A percentile compares a stretch with the other conserved stretches of the same genome.
These are phyloP conservation scores for Drosophila kanapiae DNA, from an alignment of 1,140 invertebrate species.

Conservation along the genomic window DNA sequence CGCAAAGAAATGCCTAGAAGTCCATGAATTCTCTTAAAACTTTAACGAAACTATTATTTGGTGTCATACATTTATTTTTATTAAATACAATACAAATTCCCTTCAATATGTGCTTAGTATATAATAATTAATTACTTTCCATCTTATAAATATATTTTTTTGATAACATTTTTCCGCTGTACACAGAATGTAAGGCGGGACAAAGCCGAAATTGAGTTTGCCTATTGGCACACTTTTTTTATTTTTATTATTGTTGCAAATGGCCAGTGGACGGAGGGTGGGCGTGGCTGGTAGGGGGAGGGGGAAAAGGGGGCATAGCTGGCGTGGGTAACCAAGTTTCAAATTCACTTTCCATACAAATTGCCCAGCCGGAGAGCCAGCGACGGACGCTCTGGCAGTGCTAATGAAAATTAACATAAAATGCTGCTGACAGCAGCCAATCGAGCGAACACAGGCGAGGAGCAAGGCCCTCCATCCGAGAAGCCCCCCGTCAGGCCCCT, in stretches of 20 bases:
- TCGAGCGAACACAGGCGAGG: conserved; percentile 63
- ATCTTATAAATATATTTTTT: neutral
- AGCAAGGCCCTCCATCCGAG: neutral
- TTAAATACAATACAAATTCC: neutral
- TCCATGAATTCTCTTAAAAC: too few relatives aligned
- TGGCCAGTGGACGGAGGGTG: conserved; percentile 9
- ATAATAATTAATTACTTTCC: neutral
- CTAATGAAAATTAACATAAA: conserved; percentile 84
- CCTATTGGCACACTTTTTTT: conserved; percentile 67
- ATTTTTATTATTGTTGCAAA: conserved; percentile 9
- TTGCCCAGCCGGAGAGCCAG: conserved; percentile 67
- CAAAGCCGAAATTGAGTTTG: conserved; percentile 41
- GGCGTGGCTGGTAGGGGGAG: neutral
- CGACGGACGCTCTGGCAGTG: conserved; percentile 65
- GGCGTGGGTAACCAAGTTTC: conserved; percentile 60
- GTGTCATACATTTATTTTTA: neutral
- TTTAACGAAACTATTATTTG: too few relatives aligned
- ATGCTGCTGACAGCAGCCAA: conserved; percentile 83
- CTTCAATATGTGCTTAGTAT: neutral
- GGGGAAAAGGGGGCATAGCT: neutral
- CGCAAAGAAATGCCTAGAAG: too few relatives aligned
- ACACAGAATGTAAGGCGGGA: conserved; percentile 8
- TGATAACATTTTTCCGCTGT: conserved; percentile 6
- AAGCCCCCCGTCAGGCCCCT: neutral
- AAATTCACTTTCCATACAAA: conserved; percentile 83